These are phyloP conservation scores for Ctenoplectra terminalis DNA, from an alignment of 1,140 invertebrate species.

Conservation along the genomic window DNA sequence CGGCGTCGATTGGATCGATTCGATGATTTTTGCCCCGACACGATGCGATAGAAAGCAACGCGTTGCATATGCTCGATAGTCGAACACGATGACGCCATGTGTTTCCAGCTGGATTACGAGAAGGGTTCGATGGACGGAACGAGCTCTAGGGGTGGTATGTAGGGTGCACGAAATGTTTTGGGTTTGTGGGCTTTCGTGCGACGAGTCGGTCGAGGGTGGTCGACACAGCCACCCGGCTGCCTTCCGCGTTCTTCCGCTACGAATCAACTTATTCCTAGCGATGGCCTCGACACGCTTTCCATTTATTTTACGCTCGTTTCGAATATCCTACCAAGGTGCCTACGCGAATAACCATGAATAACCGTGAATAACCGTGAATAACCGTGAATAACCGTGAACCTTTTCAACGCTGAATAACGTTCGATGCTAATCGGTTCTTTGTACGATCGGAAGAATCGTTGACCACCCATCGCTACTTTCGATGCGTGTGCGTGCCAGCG, in stretches of 20 bases:
- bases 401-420: no score
- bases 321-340: no score
- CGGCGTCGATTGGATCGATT: slow-evolving; percentile 28
- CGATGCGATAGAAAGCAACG: slow-evolving; percentile 53
- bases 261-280: neutral
- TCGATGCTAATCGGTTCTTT: no score
- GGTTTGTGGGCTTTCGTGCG: slow-evolving; percentile 59
- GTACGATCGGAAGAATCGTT: no score
- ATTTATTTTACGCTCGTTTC: no score
- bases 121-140: slow-evolving; percentile 49
- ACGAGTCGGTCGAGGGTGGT: slow-evolving; percentile 41
- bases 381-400: no score
- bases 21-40: slow-evolving; percentile 53
- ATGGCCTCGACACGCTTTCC: no score
- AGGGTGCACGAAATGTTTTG: slow-evolving; percentile 63
- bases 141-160: slow-evolving; percentile 34
- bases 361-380: no score
- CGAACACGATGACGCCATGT: slow-evolving; percentile 78
- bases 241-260: neutral
- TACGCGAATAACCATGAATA: no score
- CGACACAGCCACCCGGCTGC: neutral
- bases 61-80: slow-evolving; percentile 75
- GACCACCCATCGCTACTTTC: no score
- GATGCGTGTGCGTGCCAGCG: no score
- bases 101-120: slow-evolving; percentile 78